phyloP scores from a whole-genome alignment of 2,113 vertebrate species.

The Lipophrys pholis region DNA sequence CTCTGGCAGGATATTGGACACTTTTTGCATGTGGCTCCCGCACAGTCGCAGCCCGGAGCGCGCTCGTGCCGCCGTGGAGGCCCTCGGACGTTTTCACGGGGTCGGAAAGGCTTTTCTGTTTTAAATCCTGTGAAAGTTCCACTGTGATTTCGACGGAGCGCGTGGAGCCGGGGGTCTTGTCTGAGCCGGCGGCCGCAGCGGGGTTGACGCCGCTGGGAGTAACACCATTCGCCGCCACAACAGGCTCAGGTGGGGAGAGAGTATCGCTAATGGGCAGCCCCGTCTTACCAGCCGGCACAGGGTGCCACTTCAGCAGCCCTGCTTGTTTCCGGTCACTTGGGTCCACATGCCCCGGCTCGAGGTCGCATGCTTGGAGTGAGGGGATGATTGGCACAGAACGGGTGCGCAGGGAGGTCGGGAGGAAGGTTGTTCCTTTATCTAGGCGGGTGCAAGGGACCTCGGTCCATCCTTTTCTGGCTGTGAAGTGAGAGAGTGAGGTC shows the following conservation, averaged over 20 bases:
- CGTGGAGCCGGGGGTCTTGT: conserved; percentile 48
- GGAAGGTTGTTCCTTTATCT: conserved; percentile 65
- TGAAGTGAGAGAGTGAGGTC: conserved; percentile 65
- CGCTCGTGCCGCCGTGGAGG: conserved; percentile 64
- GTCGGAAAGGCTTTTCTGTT: conserved; percentile 73
- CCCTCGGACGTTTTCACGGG: conserved; percentile 61
- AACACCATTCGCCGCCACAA: background rate
- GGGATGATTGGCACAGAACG: conserved; percentile 86
- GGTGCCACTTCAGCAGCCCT: conserved; percentile 51
- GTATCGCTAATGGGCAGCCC: background rate
- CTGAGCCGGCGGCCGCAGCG: conserved; percentile 9
- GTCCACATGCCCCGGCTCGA: conserved; percentile 73
- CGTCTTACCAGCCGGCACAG: conserved; percentile 26
- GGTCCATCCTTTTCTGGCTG: conserved; percentile 69
- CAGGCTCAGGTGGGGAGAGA: conserved; percentile 29
- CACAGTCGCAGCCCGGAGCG: conserved; percentile 50
- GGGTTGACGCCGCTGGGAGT: conserved; percentile 17
- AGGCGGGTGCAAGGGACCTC: conserved; percentile 82
- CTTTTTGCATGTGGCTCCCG: conserved; percentile 44
- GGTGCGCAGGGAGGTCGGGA: conserved; percentile 72
- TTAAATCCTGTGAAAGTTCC: conserved; percentile 60
- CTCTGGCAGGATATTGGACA: conserved; percentile 45
- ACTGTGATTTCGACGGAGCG: conserved; percentile 48
- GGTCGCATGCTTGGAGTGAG: conserved; percentile 85
- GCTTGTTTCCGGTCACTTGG: conserved; percentile 79